Evolutionary conservation across 2,113 vertebrate genomes (phyloP).

Genomic region (Lanius collurio): DNA sequence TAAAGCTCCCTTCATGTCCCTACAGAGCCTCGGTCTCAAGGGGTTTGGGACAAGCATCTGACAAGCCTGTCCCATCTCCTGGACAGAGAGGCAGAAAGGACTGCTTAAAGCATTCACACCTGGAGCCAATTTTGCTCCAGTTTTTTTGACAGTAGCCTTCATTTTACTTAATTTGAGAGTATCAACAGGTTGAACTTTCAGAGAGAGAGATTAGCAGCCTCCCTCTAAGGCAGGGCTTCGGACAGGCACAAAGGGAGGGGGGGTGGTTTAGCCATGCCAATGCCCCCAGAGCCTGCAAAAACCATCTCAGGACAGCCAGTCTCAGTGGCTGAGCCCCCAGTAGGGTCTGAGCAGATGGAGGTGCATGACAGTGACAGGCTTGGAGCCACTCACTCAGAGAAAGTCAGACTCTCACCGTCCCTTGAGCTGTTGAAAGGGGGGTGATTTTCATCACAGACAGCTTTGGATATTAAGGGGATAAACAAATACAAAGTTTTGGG

Average conservation of each 20-base stretch:
- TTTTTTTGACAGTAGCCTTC: neutral
- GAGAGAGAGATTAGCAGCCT: neutral
- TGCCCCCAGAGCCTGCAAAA: no score
- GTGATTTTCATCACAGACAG: slow-evolving; percentile 33
- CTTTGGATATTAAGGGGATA: slow-evolving; percentile 25
- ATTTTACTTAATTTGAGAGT: neutral
- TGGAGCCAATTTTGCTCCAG: neutral
- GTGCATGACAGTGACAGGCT: neutral
- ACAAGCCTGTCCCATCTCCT: neutral
- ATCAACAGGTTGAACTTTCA: neutral
- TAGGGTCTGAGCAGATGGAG: fast-evolving
- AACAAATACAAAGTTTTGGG: neutral
- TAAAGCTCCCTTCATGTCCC: neutral
- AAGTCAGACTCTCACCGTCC: neutral
- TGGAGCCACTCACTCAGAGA: neutral
- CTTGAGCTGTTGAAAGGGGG: neutral
- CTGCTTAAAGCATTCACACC: neutral
- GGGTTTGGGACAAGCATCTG: neutral
- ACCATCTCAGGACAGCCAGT: neutral
- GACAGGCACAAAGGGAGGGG: neutral
- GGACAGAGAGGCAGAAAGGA: neutral
- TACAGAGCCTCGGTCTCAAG: neutral
- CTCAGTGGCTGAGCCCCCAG: fast-evolving
- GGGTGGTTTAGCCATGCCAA: neutral
- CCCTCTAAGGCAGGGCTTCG: neutral